Evolutionary conservation across 2,888 invertebrate genomes (phyloP), one percentile per base, ranked within the genome.

Genomic region (Lasius fuliginosus): DNA sequence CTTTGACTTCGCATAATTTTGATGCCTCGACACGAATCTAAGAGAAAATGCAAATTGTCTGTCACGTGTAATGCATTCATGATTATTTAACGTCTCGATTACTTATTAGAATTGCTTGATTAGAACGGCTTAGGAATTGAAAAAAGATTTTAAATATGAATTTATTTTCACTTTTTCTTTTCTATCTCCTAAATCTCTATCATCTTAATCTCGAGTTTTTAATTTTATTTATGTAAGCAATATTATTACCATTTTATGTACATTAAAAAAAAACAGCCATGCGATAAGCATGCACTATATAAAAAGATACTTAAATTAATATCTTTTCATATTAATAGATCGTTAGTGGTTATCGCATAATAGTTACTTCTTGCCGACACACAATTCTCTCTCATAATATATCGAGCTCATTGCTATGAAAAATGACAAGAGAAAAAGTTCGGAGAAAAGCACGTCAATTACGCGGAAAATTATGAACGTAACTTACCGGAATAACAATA

Each of bases 381-480:
- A 40, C 65, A 27, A 40, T 68, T 36, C 49, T 33, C 30, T 27
- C 42, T 23, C 46, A 33, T 58, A 42, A 79, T 79, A 60, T 36
- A 73, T 73, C 82, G 77, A 76, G 76, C 33, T 58, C 77, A 18
- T 76, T 65, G 62, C 18, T 18, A 23, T 40, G 60, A 81, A 81
- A 42, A 40, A 27, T 33, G 53, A 62, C 36, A 68, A 65, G 69
- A 33, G 46, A 69, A 83, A 87, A 83, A 82, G 85, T 11, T 60
- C 46, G 46, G 33, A 73, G 73, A 71, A 60, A 71, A 64, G 71
- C 74, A 62, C 75, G 87, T 86, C 82, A 88, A 88, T 90, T 81
- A 82, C 82, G 86, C 82, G 89, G 90, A 88, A 90, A 90, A 90
- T 89, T 88, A 84, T 87, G 85, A 81, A 79, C 77, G 82, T 82